These are phyloP conservation scores for Quadriops clusia DNA, from an alignment of 2,888 invertebrate species.

Conservation along the genomic window DNA sequence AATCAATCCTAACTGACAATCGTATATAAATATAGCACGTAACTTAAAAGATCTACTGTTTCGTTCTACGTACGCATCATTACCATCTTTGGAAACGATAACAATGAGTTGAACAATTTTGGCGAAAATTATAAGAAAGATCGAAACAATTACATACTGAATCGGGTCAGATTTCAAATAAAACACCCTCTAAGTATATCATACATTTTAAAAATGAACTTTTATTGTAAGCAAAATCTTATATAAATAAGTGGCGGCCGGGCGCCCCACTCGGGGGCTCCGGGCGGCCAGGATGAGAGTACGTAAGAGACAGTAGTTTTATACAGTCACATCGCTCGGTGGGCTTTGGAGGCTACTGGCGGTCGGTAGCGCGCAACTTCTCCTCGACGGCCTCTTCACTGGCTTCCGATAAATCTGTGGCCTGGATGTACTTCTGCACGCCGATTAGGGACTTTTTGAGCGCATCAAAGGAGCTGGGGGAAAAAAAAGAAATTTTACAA, in stretches of 20 bases:
- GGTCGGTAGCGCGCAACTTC: constrained; percentile 87
- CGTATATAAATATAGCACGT: too few species aligned
- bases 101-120: too few species aligned
- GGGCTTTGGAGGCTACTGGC: constrained; percentile 58
- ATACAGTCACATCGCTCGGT: constrained; percentile 16
- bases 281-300: constrained; percentile 6
- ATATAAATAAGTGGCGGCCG: constrained; percentile 31
- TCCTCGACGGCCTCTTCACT: constrained; percentile 89
- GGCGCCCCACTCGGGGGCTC: constrained; percentile 1
- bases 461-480: constrained; percentile 88
- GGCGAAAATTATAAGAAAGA: too few species aligned
- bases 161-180: too few species aligned
- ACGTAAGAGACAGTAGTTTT: constrained; percentile 11
- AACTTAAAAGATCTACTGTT: too few species aligned
- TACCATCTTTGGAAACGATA: too few species aligned
- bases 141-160: too few species aligned
- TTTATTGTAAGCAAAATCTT: constrained; percentile 39
- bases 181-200: constrained; percentile 19
- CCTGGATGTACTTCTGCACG: constrained; percentile 94
- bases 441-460: constrained; percentile 94
- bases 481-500: constrained; percentile 46
- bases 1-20: too few species aligned
- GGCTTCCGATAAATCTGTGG: constrained; percentile 89
- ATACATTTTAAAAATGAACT: constrained; percentile 38
- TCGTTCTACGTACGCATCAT: too few species aligned